A percentile compares a stretch with the other conserved stretches of the same genome.
These are phyloP conservation scores for Oostethus manadensis DNA, from an alignment of 2,113 vertebrate genomes.

Conservation along the genomic window DNA sequence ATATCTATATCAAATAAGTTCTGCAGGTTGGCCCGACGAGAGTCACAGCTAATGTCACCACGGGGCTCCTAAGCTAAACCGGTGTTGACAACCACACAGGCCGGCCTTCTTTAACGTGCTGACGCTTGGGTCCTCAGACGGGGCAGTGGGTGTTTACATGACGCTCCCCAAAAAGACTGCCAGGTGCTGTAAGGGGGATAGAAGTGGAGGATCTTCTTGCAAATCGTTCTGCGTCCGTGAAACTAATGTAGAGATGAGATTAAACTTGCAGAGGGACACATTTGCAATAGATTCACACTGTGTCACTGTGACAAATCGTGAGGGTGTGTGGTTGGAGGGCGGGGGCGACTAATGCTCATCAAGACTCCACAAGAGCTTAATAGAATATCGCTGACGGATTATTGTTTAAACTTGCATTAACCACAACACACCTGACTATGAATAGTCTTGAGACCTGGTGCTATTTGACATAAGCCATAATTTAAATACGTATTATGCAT, in stretches of 20 bases:
- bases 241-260: slow-evolving; percentile 69
- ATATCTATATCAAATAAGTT: slow-evolving; percentile 61
- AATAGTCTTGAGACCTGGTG: slow-evolving; percentile 6
- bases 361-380: background rate
- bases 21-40: slow-evolving; percentile 57
- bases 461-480: background rate
- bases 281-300: slow-evolving; percentile 66
- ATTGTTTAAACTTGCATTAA: slow-evolving; percentile 29
- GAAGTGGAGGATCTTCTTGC: slow-evolving; percentile 23
- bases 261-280: slow-evolving; percentile 62
- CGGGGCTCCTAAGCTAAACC: slow-evolving; percentile 76
- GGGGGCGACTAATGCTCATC: slow-evolving; percentile 1
- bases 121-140: slow-evolving; percentile 63
- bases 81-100: slow-evolving; percentile 86
- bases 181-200: slow-evolving; percentile 47
- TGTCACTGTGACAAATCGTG: slow-evolving; percentile 63
- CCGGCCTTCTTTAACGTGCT: slow-evolving; percentile 68
- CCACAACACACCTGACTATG: background rate
- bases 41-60: slow-evolving; percentile 66
- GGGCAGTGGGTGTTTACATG: slow-evolving; percentile 63
- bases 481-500: slow-evolving; percentile 8
- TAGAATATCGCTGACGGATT: slow-evolving; percentile 18
- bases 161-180: slow-evolving; percentile 57
- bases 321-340: slow-evolving; percentile 41
- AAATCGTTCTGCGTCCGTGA: slow-evolving; percentile 58